Conservation (phyloP, 2,113 vertebrate species). For the Emberiza fucata region DNA sequence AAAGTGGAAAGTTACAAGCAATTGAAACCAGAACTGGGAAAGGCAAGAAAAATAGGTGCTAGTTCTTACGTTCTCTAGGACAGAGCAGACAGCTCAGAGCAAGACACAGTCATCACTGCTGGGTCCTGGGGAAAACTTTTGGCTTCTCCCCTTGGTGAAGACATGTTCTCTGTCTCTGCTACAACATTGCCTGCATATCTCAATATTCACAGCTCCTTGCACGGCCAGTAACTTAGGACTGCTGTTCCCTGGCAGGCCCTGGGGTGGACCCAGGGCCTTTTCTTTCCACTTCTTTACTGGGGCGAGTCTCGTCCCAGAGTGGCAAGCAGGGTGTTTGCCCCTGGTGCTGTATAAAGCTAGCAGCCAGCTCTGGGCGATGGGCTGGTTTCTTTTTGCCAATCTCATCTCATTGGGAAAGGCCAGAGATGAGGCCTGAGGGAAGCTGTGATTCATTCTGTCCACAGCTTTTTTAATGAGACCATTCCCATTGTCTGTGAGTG, state of each 20-base stretch:
- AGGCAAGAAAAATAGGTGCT: constrained; percentile 14
- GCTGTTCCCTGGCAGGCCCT: neutral
- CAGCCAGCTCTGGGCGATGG: neutral
- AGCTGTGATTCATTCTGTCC: constrained; percentile 20
- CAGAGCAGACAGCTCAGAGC: neutral
- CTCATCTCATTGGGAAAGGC: neutral
- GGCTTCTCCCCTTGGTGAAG: neutral
- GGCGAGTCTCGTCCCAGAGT: neutral
- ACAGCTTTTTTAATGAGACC: neutral
- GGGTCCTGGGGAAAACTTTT: rapidly evolving
- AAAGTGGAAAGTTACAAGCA: constrained; percentile 37
- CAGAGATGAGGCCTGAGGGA: neutral
- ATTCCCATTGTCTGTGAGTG: neutral
- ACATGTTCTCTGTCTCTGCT: neutral
- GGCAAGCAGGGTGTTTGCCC: neutral
- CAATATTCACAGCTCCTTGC: rapidly evolving
- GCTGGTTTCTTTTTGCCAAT: neutral
- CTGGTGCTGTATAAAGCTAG: neutral
- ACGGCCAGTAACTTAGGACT: neutral
- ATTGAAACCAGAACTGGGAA: neutral
- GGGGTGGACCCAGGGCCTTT: neutral
- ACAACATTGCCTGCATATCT: neutral
- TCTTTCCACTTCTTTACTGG: neutral
- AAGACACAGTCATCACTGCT: neutral
- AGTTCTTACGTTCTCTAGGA: neutral